These are phyloP conservation scores for Centropyge bicolor DNA, from an alignment of 2,797 vertebrate genomes.

Conservation along the genomic window DNA sequence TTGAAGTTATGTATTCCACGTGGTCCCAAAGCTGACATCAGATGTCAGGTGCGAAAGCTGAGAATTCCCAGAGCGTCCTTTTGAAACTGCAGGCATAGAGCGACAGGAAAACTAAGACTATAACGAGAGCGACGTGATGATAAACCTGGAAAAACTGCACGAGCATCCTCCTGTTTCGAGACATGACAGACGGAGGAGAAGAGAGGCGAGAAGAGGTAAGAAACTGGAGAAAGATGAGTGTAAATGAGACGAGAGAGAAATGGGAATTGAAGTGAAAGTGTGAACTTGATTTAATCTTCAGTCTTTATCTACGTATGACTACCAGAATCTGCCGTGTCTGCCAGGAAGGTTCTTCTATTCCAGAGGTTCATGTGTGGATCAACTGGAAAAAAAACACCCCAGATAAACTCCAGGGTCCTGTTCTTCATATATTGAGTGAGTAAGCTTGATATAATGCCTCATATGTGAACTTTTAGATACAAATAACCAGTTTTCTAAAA, in stretches of 20 bases:
- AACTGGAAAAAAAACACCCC: not conserved
- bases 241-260: not conserved
- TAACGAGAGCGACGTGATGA: slow-evolving; percentile 42
- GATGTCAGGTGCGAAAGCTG: slow-evolving; percentile 39
- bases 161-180: slow-evolving; percentile 9
- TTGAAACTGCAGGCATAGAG: slow-evolving; percentile 26
- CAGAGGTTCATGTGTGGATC: not conserved
- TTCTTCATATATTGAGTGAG: not conserved
- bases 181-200: not conserved
- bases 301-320: not conserved
- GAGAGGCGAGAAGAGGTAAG: not conserved
- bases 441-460: not conserved
- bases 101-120: slow-evolving; percentile 22
- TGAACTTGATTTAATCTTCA: slow-evolving; percentile 2
- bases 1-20: slow-evolving; percentile 27
- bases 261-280: not conserved
- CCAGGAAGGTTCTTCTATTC: not conserved
- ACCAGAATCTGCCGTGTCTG: not conserved
- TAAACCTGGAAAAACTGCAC: slow-evolving; percentile 17
- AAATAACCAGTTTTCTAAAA: not conserved
- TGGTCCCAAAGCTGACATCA: slow-evolving; percentile 30
- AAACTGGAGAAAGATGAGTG: not conserved
- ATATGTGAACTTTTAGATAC: not conserved
- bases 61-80: slow-evolving; percentile 23
- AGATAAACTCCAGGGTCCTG: not conserved